Conservation (phyloP, 2,888 invertebrate genomes). For the Ryuthela nishihirai region DNA sequence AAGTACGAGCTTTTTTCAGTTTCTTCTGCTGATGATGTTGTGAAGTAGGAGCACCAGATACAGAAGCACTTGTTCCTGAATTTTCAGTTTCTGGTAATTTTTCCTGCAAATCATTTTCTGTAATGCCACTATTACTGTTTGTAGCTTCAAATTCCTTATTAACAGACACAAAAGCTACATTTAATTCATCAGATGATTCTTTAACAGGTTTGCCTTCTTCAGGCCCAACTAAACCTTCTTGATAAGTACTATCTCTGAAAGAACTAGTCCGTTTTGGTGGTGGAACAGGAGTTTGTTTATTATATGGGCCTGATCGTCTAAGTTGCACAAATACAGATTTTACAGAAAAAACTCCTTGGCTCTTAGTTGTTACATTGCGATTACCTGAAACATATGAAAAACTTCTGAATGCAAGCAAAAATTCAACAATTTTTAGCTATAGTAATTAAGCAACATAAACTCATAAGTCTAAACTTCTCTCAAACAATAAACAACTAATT, state of each 20-base stretch:
- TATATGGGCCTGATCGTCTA: constrained; percentile 27
- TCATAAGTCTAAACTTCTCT: no score
- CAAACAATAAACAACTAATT: no score
- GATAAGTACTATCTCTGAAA: constrained; percentile 74
- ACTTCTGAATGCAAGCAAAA: no score
- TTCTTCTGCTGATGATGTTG: constrained; percentile 19
- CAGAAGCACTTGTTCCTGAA: constrained; percentile 25
- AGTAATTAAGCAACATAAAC: no score
- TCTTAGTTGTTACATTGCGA: neutral
- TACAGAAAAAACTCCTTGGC: constrained; percentile 27
- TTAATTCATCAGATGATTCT: constrained; percentile 17
- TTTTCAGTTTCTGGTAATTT: constrained; percentile 23
- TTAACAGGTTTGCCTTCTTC: constrained; percentile 20
- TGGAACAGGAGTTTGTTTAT: constrained; percentile 88
- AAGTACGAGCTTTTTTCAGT: constrained; percentile 27
- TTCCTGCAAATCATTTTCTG: constrained; percentile 19
- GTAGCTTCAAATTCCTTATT: no score
- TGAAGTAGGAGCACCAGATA: constrained; percentile 22
- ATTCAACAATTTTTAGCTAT: no score
- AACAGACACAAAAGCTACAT: no score
- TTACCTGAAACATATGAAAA: no score
- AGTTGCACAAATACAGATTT: constrained; percentile 37
- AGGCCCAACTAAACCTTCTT: constrained; percentile 25
- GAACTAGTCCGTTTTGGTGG: constrained; percentile 92
- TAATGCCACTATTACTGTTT: constrained; percentile 16